Evolutionary conservation across 2,797 vertebrate genomes (phyloP).

Genomic region (Bucorvus abyssinicus): DNA sequence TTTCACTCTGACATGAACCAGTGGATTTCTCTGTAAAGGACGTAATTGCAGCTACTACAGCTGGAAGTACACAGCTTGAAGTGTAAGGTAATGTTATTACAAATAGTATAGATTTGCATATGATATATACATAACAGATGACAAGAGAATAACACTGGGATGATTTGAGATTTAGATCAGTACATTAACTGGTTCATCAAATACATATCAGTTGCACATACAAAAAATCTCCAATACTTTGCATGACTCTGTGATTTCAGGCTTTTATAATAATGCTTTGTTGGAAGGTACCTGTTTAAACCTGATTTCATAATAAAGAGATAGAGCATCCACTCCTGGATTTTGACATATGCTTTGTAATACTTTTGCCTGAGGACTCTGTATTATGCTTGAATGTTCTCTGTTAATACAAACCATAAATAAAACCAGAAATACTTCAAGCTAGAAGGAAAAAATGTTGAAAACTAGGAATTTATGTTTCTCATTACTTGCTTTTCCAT

Average conservation of each 20-base stretch:
- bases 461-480: slow-evolving; percentile 1
- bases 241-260: slow-evolving; percentile 28
- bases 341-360: neutral
- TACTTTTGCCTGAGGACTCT: neutral
- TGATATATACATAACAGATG: neutral
- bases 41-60: neutral
- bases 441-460: slow-evolving; percentile 26
- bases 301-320: slow-evolving; percentile 13
- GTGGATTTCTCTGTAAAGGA: neutral
- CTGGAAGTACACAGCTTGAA: neutral
- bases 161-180: slow-evolving; percentile 3
- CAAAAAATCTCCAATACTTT: neutral
- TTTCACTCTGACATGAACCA: neutral
- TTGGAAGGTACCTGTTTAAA: slow-evolving; percentile 31
- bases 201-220: neutral
- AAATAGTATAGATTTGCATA: neutral
- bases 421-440: slow-evolving; percentile 33
- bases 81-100: neutral
- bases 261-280: slow-evolving; percentile 7
- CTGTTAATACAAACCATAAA: slow-evolving; percentile 1
- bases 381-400: slow-evolving; percentile 34
- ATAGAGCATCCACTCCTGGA: neutral
- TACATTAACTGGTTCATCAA: neutral
- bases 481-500: neutral
- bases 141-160: neutral